A percentile compares a stretch with the other conserved stretches of the same genome.
Conservation (phyloP, 2,888 invertebrate genomes). For the Chromoteleia sp. region DNA sequence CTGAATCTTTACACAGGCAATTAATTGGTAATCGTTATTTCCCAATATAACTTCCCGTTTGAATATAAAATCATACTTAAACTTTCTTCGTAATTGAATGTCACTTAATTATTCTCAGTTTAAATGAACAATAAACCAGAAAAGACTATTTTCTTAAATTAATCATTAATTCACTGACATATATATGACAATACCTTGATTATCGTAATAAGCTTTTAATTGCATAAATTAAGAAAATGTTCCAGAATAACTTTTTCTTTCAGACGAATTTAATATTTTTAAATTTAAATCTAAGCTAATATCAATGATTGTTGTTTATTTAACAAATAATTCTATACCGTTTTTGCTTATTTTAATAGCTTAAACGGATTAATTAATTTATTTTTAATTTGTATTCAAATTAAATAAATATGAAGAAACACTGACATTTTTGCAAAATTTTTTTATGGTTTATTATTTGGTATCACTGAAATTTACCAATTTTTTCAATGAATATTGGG, state of each 20-base stretch:
- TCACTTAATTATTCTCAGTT: conserved; percentile 2
- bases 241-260: not conserved
- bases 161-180: not conserved
- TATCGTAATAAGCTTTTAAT: conserved; percentile 5
- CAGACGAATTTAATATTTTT: no score
- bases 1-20: not conserved
- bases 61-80: not conserved
- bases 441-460: no score
- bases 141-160: not conserved
- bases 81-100: not conserved
- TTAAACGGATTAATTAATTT: no score
- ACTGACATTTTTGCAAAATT: no score
- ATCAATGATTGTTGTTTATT: no score
- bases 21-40: conserved; percentile 9
- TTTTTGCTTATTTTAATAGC: no score
- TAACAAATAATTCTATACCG: no score
- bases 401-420: no score
- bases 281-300: no score
- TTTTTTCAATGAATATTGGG: no score
- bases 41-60: not conserved
- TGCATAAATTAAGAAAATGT: not conserved
- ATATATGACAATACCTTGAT: not conserved
- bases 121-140: not conserved
- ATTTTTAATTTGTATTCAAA: no score
- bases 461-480: no score